These are phyloP conservation scores for Diogma glabrata DNA, from an alignment of 2,888 invertebrate species.

Conservation along the genomic window DNA sequence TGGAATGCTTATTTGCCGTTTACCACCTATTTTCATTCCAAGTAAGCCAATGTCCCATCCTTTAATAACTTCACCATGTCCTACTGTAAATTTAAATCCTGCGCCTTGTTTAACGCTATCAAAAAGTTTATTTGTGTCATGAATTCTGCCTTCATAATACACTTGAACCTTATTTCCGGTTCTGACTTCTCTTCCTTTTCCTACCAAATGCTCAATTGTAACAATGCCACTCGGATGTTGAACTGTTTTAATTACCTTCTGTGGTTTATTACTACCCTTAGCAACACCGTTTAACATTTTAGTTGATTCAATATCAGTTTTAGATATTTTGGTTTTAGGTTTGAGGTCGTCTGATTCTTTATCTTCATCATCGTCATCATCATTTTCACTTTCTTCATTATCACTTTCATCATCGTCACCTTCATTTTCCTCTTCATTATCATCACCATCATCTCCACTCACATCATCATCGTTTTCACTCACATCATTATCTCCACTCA, in stretches of 20 bases:
- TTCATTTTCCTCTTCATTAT: conserved; percentile 35
- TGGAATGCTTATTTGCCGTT: conserved; percentile 73
- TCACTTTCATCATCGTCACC: conserved; percentile 29
- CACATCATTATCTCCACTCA: conserved; percentile 36
- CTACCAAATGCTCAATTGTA: conserved; percentile 67
- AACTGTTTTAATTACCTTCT: too few species aligned
- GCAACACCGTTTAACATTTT: conserved; percentile 26
- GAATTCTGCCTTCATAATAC: conserved; percentile 75
- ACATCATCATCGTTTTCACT: conserved; percentile 32
- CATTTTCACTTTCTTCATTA: conserved; percentile 36
- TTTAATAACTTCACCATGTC: conserved; percentile 75
- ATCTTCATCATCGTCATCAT: conserved; percentile 34
- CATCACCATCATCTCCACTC: conserved; percentile 35
- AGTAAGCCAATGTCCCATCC: conserved; percentile 84
- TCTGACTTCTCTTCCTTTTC: conserved; percentile 68
- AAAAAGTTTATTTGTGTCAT: conserved; percentile 75
- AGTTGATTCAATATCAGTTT: conserved; percentile 37
- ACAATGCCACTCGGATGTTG: too few species aligned
- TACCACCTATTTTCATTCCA: conserved; percentile 92
- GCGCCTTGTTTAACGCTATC: conserved; percentile 64
- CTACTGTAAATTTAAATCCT: conserved; percentile 77
- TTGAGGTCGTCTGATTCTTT: conserved; percentile 32
- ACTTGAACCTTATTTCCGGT: conserved; percentile 64
- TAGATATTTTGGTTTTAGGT: conserved; percentile 21
- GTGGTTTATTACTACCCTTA: conserved; percentile 33